These are phyloP conservation scores for Blera fallax DNA, from an alignment of 2,888 invertebrate genomes.

Conservation along the genomic window DNA sequence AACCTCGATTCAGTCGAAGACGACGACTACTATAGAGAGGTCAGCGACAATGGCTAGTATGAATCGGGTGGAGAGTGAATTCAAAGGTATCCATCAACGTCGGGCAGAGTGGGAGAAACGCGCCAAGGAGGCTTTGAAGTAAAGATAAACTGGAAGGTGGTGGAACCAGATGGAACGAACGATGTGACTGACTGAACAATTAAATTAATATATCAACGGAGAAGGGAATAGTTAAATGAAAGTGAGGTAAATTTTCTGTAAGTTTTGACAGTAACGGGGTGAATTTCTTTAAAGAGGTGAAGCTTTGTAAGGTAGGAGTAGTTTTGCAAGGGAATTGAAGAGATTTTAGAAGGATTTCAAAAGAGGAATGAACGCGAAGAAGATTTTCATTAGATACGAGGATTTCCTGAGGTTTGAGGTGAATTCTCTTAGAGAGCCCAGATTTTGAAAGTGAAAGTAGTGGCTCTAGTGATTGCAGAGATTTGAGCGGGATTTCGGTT, in stretches of 20 bases:
- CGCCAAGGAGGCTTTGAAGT: slow-evolving; percentile 85
- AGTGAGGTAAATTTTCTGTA: not conserved
- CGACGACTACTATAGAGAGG: slow-evolving; percentile 76
- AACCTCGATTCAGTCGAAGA: slow-evolving; percentile 42
- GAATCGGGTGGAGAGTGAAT: slow-evolving; percentile 78
- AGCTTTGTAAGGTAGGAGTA: too few species aligned
- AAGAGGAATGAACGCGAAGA: too few species aligned
- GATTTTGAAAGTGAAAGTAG: too few species aligned
- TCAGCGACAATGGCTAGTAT: slow-evolving; percentile 77
- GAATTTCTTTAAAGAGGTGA: not conserved
- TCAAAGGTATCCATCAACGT: slow-evolving; percentile 89
- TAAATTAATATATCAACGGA: not conserved
- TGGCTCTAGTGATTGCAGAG: too few species aligned
- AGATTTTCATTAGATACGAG: too few species aligned
- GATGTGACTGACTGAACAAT: slow-evolving; percentile 33
- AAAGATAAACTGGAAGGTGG: slow-evolving; percentile 27
- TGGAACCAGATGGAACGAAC: slow-evolving; percentile 3
- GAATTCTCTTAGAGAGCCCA: too few species aligned
- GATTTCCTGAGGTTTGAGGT: too few species aligned
- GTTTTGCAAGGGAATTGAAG: too few species aligned
- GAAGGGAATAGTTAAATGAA: not conserved
- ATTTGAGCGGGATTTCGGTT: too few species aligned
- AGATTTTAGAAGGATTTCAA: too few species aligned
- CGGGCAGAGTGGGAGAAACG: slow-evolving; percentile 90
- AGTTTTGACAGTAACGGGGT: not conserved